Conservation (phyloP, 2,888 invertebrate genomes). For the Drosophila kanekoi region DNA sequence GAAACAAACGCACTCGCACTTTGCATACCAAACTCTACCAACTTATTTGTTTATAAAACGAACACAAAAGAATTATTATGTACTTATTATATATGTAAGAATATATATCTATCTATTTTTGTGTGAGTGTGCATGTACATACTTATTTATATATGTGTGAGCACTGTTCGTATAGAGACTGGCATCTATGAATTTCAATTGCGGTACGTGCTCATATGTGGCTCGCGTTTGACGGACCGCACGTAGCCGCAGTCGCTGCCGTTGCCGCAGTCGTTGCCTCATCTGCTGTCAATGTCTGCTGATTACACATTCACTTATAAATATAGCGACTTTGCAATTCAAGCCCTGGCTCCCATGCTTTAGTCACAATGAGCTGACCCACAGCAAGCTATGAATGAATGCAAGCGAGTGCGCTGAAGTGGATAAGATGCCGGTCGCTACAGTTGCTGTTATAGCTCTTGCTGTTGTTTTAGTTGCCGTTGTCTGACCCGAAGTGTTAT, state of each 20-base stretch:
- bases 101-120: conserved; percentile 32
- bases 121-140: conserved; percentile 12
- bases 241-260: conserved; percentile 52
- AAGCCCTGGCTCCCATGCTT: conserved; percentile 36
- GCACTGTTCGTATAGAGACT: conserved; percentile 45
- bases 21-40: conserved; percentile 64
- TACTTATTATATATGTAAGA: conserved; percentile 29
- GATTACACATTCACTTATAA: conserved; percentile 69
- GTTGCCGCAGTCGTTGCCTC: conserved; percentile 3
- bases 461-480: conserved; percentile 2
- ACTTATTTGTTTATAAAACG: conserved; percentile 70
- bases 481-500: conserved; percentile 28
- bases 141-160: conserved; percentile 16
- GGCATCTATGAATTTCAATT: conserved; percentile 78
- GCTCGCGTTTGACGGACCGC: conserved; percentile 61
- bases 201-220: conserved; percentile 70
- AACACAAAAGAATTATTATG: conserved; percentile 70
- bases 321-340: conserved; percentile 51
- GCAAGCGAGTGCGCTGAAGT: conserved; percentile 10
- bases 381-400: conserved; percentile 60
- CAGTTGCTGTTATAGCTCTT: conserved; percentile 4
- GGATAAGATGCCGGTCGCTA: conserved; percentile 7
- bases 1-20: conserved; percentile 58
- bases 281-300: conserved; percentile 26
- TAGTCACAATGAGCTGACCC: conserved; percentile 53